A percentile compares a stretch with the other conserved stretches of the same genome.
Evolutionary conservation across 1,140 invertebrate species (phyloP).

Genomic region (Meloidogyne chitwoodi): DNA sequence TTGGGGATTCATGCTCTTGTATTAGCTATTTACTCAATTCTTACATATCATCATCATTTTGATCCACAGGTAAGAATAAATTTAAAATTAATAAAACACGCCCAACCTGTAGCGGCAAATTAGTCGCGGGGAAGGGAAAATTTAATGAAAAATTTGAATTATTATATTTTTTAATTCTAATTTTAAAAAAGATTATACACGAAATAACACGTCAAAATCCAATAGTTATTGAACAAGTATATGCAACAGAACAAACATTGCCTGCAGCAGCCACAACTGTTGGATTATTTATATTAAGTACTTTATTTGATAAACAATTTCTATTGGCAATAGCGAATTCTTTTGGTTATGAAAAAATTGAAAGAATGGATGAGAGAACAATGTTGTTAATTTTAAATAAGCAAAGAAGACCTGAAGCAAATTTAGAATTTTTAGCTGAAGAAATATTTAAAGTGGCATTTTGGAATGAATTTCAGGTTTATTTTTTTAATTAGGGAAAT

Average conservation of each 20-base stretch:
- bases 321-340: conserved; percentile 2
- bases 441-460: background rate
- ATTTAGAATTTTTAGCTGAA: background rate
- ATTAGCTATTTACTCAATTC: conserved; percentile 32
- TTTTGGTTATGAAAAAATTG: background rate
- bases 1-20: conserved; percentile 29
- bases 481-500: background rate
- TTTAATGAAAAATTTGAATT: background rate
- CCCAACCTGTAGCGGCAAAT: too few relatives aligned
- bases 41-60: conserved; percentile 34
- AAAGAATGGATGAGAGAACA: background rate
- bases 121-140: too few relatives aligned
- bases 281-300: conserved; percentile 27
- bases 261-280: conserved; percentile 7
- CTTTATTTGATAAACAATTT: conserved; percentile 23
- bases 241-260: conserved; percentile 25
- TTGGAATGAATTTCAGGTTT: conserved; percentile 27
- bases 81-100: background rate
- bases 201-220: conserved; percentile 22
- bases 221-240: conserved; percentile 23
- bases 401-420: background rate
- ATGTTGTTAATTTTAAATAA: background rate
- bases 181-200: conserved; percentile 1
- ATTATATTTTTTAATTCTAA: background rate
- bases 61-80: conserved; percentile 6